A percentile compares a stretch with the other conserved stretches of the same genome.
Evolutionary conservation across 2,888 invertebrate genomes (phyloP).

Genomic region (Pyrrhosoma nymphula): DNA sequence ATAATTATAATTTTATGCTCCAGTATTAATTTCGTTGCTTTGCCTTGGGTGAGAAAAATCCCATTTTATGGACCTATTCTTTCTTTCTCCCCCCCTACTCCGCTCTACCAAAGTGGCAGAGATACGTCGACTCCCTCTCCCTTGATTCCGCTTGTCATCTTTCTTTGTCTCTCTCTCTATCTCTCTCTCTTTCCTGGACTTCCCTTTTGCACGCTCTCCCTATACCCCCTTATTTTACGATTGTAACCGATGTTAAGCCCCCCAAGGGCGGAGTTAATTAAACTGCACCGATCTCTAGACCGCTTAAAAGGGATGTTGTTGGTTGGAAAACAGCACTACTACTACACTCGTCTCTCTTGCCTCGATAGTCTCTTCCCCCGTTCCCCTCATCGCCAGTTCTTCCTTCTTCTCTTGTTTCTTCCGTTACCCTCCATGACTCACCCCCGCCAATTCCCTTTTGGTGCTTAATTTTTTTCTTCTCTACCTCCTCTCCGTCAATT

Average conservation of each 20-base stretch:
- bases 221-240: background rate
- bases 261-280: constrained; percentile 54
- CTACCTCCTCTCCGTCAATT: background rate
- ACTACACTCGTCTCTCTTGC: background rate
- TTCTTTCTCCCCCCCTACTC: background rate
- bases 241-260: constrained; percentile 17
- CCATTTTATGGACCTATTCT: background rate
- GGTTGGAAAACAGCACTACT: constrained; percentile 23
- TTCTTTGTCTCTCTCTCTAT: background rate
- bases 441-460: background rate
- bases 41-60: background rate
- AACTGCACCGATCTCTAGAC: constrained; percentile 60
- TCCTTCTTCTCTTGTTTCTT: background rate
- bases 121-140: background rate
- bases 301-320: constrained; percentile 59
- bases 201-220: background rate
- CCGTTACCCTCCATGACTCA: background rate
- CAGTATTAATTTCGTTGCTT: background rate
- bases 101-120: background rate
- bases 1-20: background rate
- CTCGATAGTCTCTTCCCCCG: background rate
- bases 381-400: background rate
- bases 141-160: background rate
- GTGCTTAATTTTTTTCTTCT: background rate
- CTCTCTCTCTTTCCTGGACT: background rate